Percentiles rank a stretch among this genome's conserved stretches.
These are phyloP conservation scores for Fopius arisanus DNA, from an alignment of 1,140 invertebrate species.

Conservation along the genomic window DNA sequence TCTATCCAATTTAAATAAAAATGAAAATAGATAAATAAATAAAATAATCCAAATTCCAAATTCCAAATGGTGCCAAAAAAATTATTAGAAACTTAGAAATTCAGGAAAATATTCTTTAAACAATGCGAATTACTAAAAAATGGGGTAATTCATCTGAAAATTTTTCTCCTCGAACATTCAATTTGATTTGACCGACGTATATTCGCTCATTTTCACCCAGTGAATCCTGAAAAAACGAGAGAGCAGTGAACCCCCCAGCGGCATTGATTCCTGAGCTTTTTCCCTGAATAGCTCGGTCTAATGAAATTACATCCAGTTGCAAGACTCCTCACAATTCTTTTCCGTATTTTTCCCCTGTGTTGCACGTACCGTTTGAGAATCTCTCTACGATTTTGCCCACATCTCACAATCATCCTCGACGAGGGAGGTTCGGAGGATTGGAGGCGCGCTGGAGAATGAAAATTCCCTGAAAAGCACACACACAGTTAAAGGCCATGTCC, in stretches of 20 bases:
- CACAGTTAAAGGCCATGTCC: not conserved
- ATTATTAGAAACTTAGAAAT: too few relatives aligned
- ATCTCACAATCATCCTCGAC: constrained; percentile 4
- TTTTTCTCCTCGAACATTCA: too few relatives aligned
- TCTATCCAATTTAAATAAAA: too few relatives aligned
- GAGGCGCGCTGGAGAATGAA: not conserved
- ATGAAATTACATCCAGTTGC: not conserved
- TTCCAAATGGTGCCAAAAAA: too few relatives aligned
- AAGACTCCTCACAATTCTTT: not conserved
- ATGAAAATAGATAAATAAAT: too few relatives aligned
- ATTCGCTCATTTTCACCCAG: not conserved
- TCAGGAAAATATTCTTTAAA: too few relatives aligned
- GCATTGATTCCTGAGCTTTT: not conserved
- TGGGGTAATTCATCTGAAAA: too few relatives aligned
- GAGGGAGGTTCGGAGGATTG: not conserved
- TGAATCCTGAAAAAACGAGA: too few relatives aligned
- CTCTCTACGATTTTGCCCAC: not conserved
- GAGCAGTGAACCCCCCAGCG: too few relatives aligned
- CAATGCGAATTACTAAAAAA: too few relatives aligned
- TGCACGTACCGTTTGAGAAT: not conserved
- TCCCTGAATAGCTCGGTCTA: not conserved
- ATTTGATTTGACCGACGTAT: too few relatives aligned
- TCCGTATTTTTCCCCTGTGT: not conserved
- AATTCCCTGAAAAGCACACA: constrained; percentile 5
- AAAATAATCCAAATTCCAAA: too few relatives aligned